phyloP scores from a whole-genome alignment of 2,888 invertebrate species.

The Synergus gifuensis region DNA sequence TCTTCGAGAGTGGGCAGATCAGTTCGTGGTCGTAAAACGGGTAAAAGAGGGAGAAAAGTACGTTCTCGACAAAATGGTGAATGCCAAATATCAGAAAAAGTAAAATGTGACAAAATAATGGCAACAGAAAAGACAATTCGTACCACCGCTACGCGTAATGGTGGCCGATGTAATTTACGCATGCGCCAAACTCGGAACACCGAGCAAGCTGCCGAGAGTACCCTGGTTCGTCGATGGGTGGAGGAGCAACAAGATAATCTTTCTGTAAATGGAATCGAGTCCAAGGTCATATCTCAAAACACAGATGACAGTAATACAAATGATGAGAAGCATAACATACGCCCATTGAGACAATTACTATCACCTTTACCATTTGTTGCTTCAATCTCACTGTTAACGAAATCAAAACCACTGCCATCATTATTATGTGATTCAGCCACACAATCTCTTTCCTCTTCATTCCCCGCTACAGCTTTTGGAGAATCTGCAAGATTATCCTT shows the following conservation, averaged over 20 bases:
- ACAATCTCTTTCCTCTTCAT: not conserved
- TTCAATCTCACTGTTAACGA: not conserved
- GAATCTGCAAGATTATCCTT: not conserved
- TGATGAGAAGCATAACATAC: not conserved
- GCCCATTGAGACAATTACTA: not conserved
- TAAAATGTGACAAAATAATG: not conserved
- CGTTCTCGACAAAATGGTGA: not conserved
- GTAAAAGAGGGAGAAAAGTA: not conserved
- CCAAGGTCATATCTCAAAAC: not conserved
- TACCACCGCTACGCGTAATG: not conserved
- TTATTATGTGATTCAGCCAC: not conserved
- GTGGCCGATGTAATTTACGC: conserved; percentile 71
- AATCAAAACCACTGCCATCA: not conserved
- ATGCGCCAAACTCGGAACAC: conserved; percentile 77
- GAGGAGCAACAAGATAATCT: not conserved
- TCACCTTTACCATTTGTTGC: not conserved
- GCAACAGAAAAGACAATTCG: not conserved
- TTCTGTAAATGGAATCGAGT: not conserved
- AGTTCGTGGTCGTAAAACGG: not conserved
- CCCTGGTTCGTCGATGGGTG: not conserved
- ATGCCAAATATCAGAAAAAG: not conserved
- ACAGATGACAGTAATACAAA: not conserved
- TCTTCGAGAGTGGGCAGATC: not conserved
- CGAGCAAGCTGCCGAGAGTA: conserved; percentile 48
- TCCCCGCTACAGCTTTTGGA: not conserved